These are phyloP conservation scores for Megaleporinus macrocephalus DNA, from an alignment of 2,113 vertebrate species.

Conservation along the genomic window DNA sequence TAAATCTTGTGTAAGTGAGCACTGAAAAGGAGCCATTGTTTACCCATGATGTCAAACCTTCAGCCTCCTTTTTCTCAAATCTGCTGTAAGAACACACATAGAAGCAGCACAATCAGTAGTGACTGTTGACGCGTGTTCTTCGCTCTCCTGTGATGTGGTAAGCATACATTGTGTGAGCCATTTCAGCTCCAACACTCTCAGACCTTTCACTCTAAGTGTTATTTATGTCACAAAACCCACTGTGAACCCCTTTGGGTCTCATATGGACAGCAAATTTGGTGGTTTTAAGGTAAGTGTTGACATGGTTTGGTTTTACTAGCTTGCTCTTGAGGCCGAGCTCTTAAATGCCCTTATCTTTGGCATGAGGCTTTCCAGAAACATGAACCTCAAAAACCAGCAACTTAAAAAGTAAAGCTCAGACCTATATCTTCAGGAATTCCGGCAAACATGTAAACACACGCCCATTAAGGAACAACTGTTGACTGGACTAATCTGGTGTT, in stretches of 20 bases:
- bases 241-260: not conserved
- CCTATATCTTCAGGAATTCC: not conserved
- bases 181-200: not conserved
- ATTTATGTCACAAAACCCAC: conserved; percentile 9
- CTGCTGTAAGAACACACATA: not conserved
- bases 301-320: not conserved
- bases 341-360: conserved; percentile 14
- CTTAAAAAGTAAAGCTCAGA: not conserved
- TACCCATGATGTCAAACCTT: too few relatives aligned
- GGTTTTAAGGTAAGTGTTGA: not conserved
- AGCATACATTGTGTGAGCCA: not conserved
- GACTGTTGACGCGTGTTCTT: not conserved
- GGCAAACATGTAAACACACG: conserved; percentile 9
- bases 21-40: too few relatives aligned
- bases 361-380: conserved; percentile 2
- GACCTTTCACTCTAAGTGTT: not conserved
- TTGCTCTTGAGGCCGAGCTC: not conserved
- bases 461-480: not conserved
- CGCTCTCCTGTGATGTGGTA: not conserved
- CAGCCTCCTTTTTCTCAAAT: too few relatives aligned
- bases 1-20: too few relatives aligned
- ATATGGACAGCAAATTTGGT: not conserved
- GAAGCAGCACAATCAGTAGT: not conserved
- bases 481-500: not conserved
- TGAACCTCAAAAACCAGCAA: not conserved